These are phyloP conservation scores for Antedon mediterranea DNA, from an alignment of 53 echinoderm and acorn worm species.

Conservation along the genomic window DNA sequence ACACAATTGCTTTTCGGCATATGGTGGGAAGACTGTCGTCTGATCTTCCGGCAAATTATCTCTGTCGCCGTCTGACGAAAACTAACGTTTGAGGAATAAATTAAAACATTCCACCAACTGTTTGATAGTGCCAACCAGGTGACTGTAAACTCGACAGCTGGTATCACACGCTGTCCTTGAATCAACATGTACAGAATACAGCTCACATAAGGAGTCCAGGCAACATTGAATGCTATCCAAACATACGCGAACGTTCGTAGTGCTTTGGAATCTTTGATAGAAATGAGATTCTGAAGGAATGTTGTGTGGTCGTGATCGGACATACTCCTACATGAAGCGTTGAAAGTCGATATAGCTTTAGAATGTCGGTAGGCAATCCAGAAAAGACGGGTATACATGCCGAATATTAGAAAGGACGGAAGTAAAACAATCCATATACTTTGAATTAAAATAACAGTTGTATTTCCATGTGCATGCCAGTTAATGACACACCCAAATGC, in stretches of 20 bases:
- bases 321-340: too few species aligned
- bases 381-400: neutral
- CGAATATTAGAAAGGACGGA: neutral
- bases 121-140: neutral
- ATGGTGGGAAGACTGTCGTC: too few species aligned
- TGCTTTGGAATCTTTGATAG: neutral
- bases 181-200: neutral
- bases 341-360: neutral
- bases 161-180: neutral
- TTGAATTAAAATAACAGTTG: neutral
- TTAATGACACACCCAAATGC: neutral
- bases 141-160: neutral
- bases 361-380: neutral
- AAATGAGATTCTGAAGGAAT: neutral
- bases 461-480: neutral
- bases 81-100: neutral
- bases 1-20: too few species aligned
- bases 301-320: neutral
- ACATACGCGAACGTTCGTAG: neutral
- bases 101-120: neutral
- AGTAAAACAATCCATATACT: neutral
- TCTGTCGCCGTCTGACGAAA: neutral
- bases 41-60: neutral
- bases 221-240: neutral
- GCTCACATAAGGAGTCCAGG: neutral